Base-by-base conservation (phyloP, 2,113 vertebrate species). In the Gorsachius goisagi region DNA sequence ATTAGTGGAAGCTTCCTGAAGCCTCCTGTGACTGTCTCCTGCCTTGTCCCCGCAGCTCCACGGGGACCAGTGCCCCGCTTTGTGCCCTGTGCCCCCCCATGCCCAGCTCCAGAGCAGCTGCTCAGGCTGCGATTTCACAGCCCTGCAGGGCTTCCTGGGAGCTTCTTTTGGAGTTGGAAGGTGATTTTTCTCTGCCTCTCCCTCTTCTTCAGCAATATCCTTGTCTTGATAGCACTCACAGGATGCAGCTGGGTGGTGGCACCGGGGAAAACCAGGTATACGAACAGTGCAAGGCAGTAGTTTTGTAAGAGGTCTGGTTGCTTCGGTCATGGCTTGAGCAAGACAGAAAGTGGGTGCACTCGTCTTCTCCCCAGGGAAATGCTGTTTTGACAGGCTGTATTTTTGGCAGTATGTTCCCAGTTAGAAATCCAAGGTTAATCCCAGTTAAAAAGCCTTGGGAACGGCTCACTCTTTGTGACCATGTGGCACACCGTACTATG, bases 1-100 rank as follows among this genome's bases (percentile, higher is more conserved):
- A 0, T 60, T 18, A 26, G 35, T 15, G 58, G n/a, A 22, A 44
- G 33, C 26, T 47, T 66, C 20, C 17, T 19, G 33, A 26, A 59
- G 12, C 28, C 33, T 60, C 35, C 32, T 20, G 60, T 60, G 32
- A 33, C 30, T 20, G 64, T n/a, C 11, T 28, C 32, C 15, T 2
- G 1, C 41, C 68, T 67, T 3, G 1, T 45, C 47, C 41, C 32
- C 3, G 26, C 86, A 69, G 62, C 44, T 72, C 15, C 33, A 32
- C 1, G 3, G 9, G 50, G 15, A 15, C 11, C 22, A 16, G 16
- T 12, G 56, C n/a, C 47, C 73, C 15, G 33, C 60, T 28, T 32
- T 45, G 56, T 1, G 3, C 41, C 53, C 53, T 1, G 1, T 1
- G 1, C 6, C 13, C 8, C 3, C 3, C n/a, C 56, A 9, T 11